phyloP scores from a whole-genome alignment of 2,888 invertebrate species.

The Tiliacea citrago region DNA sequence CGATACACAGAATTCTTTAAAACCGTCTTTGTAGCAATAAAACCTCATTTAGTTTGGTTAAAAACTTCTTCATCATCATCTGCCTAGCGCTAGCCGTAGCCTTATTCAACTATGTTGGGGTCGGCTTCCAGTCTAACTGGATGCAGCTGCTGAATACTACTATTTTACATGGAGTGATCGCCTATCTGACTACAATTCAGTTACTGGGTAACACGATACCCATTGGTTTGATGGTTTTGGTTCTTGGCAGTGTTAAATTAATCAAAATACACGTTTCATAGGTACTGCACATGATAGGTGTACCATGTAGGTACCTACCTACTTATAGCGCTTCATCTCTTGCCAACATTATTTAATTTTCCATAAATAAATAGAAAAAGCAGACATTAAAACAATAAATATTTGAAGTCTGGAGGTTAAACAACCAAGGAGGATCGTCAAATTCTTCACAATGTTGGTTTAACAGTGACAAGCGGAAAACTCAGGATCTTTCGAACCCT shows the following conservation, averaged over 20 bases:
- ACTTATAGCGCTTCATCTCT: neutral
- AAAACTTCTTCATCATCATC: neutral
- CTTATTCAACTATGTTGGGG: no score
- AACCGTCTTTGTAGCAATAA: conserved; percentile 37
- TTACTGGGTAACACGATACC: no score
- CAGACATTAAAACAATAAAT: conserved; percentile 21
- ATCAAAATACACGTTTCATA: neutral
- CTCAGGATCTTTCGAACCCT: neutral
- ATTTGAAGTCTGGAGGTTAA: conserved; percentile 38
- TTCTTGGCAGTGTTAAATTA: neutral
- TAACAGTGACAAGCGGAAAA: conserved; percentile 6
- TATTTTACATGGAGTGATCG: no score
- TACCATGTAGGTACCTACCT: neutral
- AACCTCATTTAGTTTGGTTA: conserved; percentile 15
- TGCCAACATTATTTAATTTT: conserved; percentile 10
- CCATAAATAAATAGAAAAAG: conserved; percentile 18
- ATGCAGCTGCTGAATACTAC: no score
- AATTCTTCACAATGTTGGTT: conserved; percentile 26
- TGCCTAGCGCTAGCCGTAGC: no score
- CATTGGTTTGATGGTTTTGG: no score
- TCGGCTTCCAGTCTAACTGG: no score
- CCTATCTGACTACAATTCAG: no score
- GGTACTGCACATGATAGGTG: neutral
- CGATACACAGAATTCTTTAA: conserved; percentile 50
- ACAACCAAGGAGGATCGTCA: conserved; percentile 6